A percentile compares a stretch with the other conserved stretches of the same genome.
Evolutionary conservation across 2,888 invertebrate species (phyloP).

Genomic region (Sympetrum striolatum): DNA sequence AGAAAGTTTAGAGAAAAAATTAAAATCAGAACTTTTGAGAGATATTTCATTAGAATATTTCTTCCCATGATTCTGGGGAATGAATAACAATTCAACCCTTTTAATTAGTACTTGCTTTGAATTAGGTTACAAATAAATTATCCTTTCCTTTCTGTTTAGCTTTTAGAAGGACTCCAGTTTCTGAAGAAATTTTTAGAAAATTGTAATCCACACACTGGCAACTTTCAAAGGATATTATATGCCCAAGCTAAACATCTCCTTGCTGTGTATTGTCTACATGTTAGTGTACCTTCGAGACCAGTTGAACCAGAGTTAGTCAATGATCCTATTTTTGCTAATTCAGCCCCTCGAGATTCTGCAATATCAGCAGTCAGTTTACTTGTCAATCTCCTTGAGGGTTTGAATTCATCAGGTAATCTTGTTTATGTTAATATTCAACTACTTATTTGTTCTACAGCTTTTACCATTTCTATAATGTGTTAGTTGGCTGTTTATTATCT

Average conservation of each 20-base stretch:
- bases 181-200: neutral
- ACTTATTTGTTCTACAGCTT: neutral
- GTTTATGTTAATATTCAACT: no score
- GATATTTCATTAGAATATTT: no score
- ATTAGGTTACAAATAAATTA: neutral
- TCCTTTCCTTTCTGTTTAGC: neutral
- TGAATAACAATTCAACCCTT: no score
- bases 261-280: neutral
- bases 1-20: no score
- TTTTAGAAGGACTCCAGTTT: neutral
- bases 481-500: neutral
- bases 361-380: neutral
- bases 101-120: neutral
- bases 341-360: neutral
- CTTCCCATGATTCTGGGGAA: no score
- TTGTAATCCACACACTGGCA: neutral
- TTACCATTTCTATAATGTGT: neutral
- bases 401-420: neutral
- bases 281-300: neutral
- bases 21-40: no score
- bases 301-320: neutral
- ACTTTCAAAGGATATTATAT: neutral
- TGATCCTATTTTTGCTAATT: neutral
- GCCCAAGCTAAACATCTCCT: slow-evolving; percentile 5
- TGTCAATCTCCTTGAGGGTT: neutral